Evolutionary conservation across 2,113 vertebrate species (phyloP).

Genomic region (Lepidothrix coronata): DNA sequence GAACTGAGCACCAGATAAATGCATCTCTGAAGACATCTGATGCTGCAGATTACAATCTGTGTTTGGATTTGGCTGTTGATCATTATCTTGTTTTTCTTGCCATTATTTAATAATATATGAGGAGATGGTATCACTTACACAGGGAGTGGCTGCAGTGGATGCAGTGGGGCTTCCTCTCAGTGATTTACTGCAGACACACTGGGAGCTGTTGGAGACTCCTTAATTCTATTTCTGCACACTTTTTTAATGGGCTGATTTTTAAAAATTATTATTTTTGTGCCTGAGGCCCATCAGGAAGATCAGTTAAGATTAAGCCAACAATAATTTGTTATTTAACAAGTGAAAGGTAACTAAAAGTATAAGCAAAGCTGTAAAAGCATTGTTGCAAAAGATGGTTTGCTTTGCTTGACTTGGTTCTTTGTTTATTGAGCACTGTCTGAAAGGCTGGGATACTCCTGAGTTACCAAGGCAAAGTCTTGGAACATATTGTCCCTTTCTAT

Average conservation of each 20-base stretch:
- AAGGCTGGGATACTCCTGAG: background rate
- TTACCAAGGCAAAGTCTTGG: background rate
- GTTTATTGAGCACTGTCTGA: background rate
- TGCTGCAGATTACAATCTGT: slow-evolving; percentile 18
- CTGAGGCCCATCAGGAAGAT: background rate
- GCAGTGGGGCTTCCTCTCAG: background rate
- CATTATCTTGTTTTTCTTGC: slow-evolving; percentile 33
- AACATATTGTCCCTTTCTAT: fast-evolving
- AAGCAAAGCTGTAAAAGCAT: background rate
- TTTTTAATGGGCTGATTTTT: background rate
- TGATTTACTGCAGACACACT: background rate
- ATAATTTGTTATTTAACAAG: background rate
- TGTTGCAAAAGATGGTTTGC: background rate
- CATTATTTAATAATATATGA: slow-evolving; percentile 54
- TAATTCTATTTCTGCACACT: background rate
- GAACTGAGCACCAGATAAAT: background rate
- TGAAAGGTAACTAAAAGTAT: background rate
- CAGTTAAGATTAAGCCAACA: background rate
- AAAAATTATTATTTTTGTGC: background rate
- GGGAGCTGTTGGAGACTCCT: background rate
- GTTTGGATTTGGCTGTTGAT: slow-evolving; percentile 44
- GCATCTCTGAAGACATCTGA: background rate
- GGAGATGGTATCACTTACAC: background rate
- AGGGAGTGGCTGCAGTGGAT: background rate
- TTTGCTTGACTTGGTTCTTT: background rate